Evolutionary conservation across 2,888 invertebrate genomes (phyloP).

Genomic region (Helicoverpa assulta): DNA sequence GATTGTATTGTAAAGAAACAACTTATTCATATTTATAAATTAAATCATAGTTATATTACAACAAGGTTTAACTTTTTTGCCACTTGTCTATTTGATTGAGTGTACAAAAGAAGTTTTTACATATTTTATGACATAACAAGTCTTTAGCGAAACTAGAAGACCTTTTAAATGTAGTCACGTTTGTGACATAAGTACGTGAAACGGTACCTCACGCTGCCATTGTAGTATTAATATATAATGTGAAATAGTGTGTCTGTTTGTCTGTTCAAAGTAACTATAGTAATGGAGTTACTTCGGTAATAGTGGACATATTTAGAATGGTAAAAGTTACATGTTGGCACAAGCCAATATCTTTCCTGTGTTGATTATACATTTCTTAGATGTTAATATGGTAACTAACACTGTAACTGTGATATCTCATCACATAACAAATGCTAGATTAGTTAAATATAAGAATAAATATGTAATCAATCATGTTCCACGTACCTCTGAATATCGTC

Average conservation of each 20-base stretch:
- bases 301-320: neutral
- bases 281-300: constrained; percentile 6
- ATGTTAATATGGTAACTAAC: too few species aligned
- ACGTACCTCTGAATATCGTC: too few species aligned
- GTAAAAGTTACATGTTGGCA: too few species aligned
- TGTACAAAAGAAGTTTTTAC: constrained; percentile 21
- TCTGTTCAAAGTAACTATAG: constrained; percentile 8
- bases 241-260: constrained; percentile 30
- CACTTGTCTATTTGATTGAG: neutral
- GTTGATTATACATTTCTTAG: too few species aligned
- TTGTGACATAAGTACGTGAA: constrained; percentile 64
- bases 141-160: constrained; percentile 17
- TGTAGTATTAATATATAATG: constrained; percentile 45
- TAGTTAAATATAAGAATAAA: too few species aligned
- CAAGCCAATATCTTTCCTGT: too few species aligned
- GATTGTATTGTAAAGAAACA: neutral
- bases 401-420: neutral
- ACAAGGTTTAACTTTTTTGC: too few species aligned
- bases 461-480: too few species aligned
- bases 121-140: constrained; percentile 48
- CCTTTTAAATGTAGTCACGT: constrained; percentile 68
- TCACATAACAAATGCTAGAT: too few species aligned
- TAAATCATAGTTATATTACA: too few species aligned
- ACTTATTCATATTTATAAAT: too few species aligned
- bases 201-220: constrained; percentile 65